Conservation (phyloP, 2,888 invertebrate species). For the Ichneumon xanthorius region DNA sequence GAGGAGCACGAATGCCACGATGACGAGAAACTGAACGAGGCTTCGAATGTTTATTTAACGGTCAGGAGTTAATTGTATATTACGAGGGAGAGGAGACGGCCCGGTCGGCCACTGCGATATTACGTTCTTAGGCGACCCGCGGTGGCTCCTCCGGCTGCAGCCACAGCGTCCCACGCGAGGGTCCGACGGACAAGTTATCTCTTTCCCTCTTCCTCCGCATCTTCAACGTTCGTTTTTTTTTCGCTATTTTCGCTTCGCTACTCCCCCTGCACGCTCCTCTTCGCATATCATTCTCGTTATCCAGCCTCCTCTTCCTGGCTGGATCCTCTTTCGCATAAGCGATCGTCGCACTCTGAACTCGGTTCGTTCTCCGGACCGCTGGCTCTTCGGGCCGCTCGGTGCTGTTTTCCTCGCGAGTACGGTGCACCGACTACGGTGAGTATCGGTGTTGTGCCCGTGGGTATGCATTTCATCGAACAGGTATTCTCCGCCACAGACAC, state of each 20-base stretch:
- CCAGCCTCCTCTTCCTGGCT: not conserved
- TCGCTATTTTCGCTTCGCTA: slow-evolving; percentile 8
- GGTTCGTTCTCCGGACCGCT: not conserved
- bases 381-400: not conserved
- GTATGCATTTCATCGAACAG: slow-evolving; percentile 4
- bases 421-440: no score
- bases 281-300: slow-evolving; percentile 9
- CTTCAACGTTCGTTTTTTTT: not conserved
- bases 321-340: slow-evolving; percentile 21
- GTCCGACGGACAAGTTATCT: slow-evolving; percentile 7
- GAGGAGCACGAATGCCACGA: not conserved
- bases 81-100: slow-evolving; percentile 43
- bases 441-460: not conserved
- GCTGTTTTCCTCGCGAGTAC: not conserved
- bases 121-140: slow-evolving; percentile 55
- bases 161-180: slow-evolving; percentile 2
- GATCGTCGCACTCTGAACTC: not conserved
- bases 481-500: not conserved
- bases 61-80: slow-evolving; percentile 70
- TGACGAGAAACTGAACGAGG: slow-evolving; percentile 25
- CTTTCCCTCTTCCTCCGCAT: slow-evolving; percentile 1
- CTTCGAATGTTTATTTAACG: slow-evolving; percentile 72
- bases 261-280: slow-evolving; percentile 6
- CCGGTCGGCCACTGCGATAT: slow-evolving; percentile 63
- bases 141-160: slow-evolving; percentile 5